phyloP scores from a whole-genome alignment of 2,888 invertebrate genomes.

The Xiphydria camelus region DNA sequence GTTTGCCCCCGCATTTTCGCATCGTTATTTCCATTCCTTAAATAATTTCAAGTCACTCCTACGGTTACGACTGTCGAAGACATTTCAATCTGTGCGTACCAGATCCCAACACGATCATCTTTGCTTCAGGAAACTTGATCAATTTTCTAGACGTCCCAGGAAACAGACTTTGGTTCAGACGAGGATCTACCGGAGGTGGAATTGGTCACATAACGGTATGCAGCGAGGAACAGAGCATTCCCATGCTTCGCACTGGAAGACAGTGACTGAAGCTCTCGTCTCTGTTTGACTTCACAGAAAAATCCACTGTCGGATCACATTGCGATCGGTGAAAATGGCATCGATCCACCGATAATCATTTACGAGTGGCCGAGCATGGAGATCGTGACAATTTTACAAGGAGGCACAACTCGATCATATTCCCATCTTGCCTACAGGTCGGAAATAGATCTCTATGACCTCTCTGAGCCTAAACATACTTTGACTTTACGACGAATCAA shows the following conservation, averaged over 20 bases:
- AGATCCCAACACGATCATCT: conserved; percentile 74
- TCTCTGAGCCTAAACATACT: conserved; percentile 1
- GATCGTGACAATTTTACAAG: conserved; percentile 72
- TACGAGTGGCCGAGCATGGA: conserved; percentile 84
- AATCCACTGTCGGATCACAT: conserved; percentile 69
- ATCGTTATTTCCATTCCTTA: conserved; percentile 16
- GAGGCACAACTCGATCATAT: conserved; percentile 76
- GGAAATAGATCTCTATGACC: conserved; percentile 1
- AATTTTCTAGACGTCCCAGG: conserved; percentile 74
- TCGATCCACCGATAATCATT: conserved; percentile 74
- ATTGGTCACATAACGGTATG: conserved; percentile 79
- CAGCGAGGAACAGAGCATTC: too few species aligned
- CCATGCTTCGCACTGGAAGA: too few species aligned
- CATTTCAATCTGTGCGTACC: conserved; percentile 79
- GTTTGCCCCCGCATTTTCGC: conserved; percentile 27
- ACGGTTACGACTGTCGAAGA: conserved; percentile 82
- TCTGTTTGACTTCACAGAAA: too few species aligned
- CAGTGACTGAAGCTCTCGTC: too few species aligned
- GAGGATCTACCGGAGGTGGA: conserved; percentile 77
- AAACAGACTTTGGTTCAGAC: conserved; percentile 69
- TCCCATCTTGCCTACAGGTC: conserved; percentile 75
- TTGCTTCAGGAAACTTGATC: conserved; percentile 80
- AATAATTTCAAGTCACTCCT: conserved; percentile 69
- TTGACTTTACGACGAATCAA: conserved; percentile 4
- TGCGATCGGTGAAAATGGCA: conserved; percentile 83